Evolutionary conservation across 2,888 invertebrate species (phyloP), one percentile per base, ranked within the genome.

Genomic region (Aporophyla lueneburgensis): DNA sequence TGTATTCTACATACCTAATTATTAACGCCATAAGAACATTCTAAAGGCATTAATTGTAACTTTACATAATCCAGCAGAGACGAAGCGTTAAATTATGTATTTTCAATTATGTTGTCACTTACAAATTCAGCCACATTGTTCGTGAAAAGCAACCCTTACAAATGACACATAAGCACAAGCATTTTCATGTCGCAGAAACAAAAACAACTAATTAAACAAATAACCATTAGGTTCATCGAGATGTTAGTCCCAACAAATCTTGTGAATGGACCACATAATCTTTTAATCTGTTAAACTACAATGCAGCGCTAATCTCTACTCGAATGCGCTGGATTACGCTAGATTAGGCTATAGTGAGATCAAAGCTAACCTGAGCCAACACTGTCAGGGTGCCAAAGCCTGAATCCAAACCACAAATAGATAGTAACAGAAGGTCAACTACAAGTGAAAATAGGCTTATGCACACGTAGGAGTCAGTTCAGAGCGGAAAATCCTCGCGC

Each of bases 311-410:
- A 82, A 81, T 81, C 81, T 63, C 49, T 43, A 14, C 58, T 53
- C 14, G 12, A 77, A 56, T 66, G 46, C 56, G 33, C 56, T 61
- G 58, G 80, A 81, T 77, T 56, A 71, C 16, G 33, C 49, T 49
- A 33, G 79, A 74, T 69, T 66, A 74, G n/a, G 27, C 40, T 19
- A 10, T 24, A 40, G 27, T 71, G 79, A 79, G 71, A 69, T 83
- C 75, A 81, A 83, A 83, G 74, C 68, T 68, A 53, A 71, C 62
- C 56, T 74, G 24, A 68, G 46, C 71, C 74, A 67, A 71, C 61
- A 53, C 51, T 67, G 43, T 78, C 78, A 46, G 61, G 65, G 21
- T 71, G 54, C 54, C 71, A 67, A 67, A 67, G 62, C 46, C 16
- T 33, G 46, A 56, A 7, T 58, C 0, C 2, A 10, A 19, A 33